These are phyloP conservation scores for Cremastinae sp. DNA, from an alignment of 2,888 invertebrate species.

Conservation along the genomic window DNA sequence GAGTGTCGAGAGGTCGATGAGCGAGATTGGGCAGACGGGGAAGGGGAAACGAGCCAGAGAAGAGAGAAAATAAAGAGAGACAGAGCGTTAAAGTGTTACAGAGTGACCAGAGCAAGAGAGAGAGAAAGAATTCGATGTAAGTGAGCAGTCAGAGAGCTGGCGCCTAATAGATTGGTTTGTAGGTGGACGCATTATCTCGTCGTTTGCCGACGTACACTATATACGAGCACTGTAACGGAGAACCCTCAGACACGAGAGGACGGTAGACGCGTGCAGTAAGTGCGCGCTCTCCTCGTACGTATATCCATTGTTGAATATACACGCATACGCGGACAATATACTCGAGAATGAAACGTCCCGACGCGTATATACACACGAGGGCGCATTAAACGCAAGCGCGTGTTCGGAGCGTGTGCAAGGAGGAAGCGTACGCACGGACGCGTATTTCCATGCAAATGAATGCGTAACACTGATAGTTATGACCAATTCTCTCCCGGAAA, in stretches of 20 bases:
- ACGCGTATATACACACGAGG: constrained; percentile 1
- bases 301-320: constrained; percentile 31
- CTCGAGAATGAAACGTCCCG: neutral
- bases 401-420: constrained; percentile 48
- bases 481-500: too few relatives aligned
- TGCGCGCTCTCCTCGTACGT: constrained; percentile 30
- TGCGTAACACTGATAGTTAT: constrained; percentile 8
- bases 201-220: constrained; percentile 65
- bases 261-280: constrained; percentile 48
- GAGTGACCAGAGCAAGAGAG: constrained; percentile 20
- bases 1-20: constrained; percentile 61
- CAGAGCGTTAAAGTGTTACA: constrained; percentile 4
- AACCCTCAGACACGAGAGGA: constrained; percentile 54
- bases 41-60: constrained; percentile 29
- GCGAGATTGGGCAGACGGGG: constrained; percentile 43
- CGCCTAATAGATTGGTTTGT: constrained; percentile 81
- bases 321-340: neutral
- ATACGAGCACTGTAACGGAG: constrained; percentile 45
- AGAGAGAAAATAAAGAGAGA: constrained; percentile 22
- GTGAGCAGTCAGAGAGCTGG: constrained; percentile 80
- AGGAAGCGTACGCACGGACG: constrained; percentile 8
- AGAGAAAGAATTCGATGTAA: constrained; percentile 71
- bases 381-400: constrained; percentile 38
- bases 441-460: neutral
- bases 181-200: constrained; percentile 79